Evolutionary conservation across 2,113 vertebrate genomes (phyloP), one percentile per base, ranked within the genome.

Genomic region (Baryphthengus martii): DNA sequence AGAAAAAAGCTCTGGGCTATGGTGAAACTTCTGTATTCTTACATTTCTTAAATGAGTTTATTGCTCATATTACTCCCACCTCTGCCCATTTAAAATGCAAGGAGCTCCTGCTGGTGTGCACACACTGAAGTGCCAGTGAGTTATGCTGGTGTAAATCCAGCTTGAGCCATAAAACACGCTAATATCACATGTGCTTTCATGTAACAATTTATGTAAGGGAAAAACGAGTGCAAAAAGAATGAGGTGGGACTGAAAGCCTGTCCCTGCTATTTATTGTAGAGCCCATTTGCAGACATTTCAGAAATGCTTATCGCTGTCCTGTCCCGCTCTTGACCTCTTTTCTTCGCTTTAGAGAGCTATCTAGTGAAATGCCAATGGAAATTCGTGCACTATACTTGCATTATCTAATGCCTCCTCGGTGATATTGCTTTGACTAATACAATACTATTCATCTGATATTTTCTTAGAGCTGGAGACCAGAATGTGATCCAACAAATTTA

Each of bases 1-100:
- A 70, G 24, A 10, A 37, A 40, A 55, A 49, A 20, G 2, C 0
- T 0, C 28, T 33, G 35, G 26, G 17, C 68, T 67, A 6, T 15
- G 29, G 18, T 3, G 7, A 39, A 83, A 65, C 8, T 20, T 53
- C 31, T 61, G 11, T 19, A 50, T 50, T 75, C 17, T 65, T 21
- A 25, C 10, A 13, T 63, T 23, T 40, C 55, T 65, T 79, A 61
- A 56, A 56, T 61, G 7, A 59, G 13, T 11, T 59, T 63, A 21
- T 55, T 73, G 65, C 18, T 84, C 14, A 19, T 50, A 35, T 35
- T 45, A 19, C 18, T 83, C 39, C 33, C 74, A 6, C 8, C 11
- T 85, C 68, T 78, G 39, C 4, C 40, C 11, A 24, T 66, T 86
- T 61, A 37, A 80, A 90, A 66, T 4, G 1, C 19, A 73, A 47